Evolutionary conservation across 2,888 invertebrate species (phyloP), one percentile per base, ranked within the genome.

Genomic region (Metacarcinus magister): DNA sequence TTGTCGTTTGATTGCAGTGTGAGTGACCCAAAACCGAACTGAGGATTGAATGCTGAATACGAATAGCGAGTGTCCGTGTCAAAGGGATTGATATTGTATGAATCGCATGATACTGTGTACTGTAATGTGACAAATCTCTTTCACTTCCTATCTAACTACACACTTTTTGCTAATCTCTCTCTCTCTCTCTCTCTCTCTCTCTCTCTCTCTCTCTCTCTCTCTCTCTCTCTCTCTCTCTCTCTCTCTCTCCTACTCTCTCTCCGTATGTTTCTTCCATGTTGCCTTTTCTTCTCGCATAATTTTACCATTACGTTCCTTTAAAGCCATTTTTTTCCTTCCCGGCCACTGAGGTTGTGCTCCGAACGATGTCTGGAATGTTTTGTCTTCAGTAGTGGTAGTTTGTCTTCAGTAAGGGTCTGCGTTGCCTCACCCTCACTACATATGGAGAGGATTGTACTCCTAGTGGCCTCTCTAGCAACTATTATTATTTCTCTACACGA

Each of bases 331-430:
- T 82, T 32, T 13, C 82, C 82, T 67, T 19, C 82, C 5, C 82
- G 32, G 82, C 82, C 82, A 82, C 82, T 82, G 82, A 32, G 32
- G 82, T 82, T 82, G 82, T 82, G 82, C 82, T n/a, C 67, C 82
- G 82, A 82, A 32, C 82, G 82, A 82, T 82, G 82, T 82, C 19
- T 82, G 82, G 82, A 82, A 82, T 82, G 82, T 32, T 82, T 82
- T 82, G 82, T 82, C 82, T 82, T 82, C 82, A 32, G 82, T 82
- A 32, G 82, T 23, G 32, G 82, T 2, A 23, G 82, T 82, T 82
- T 13, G 32, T 82, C 82, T 82, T 82, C 19, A 23, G 82, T 13
- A 0, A 8, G 82, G 82, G n/a, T 23, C 67, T 67, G 67, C 23
- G 19, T 19, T 67, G 19, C n/a, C n/a, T 67, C 67, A 5, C 67